Conservation (phyloP, 2,888 invertebrate genomes). For the Paralinhomoeus sp. region DNA sequence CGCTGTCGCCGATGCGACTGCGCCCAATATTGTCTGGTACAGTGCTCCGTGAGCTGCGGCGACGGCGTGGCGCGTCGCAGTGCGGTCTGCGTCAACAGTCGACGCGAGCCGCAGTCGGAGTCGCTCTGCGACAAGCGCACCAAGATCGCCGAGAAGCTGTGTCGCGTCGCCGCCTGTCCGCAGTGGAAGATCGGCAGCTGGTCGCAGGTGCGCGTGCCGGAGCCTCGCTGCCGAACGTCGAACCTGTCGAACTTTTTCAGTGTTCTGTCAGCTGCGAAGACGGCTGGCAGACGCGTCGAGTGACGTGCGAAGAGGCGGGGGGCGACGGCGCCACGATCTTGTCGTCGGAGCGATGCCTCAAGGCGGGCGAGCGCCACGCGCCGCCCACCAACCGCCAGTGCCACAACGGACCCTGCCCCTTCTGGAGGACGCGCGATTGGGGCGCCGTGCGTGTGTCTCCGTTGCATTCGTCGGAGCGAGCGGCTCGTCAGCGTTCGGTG, state of each 20-base stretch:
- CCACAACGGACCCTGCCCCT: constrained; percentile 27
- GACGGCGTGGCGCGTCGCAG: constrained; percentile 16
- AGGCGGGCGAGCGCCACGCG: constrained; percentile 1
- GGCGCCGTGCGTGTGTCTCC: constrained; percentile 18
- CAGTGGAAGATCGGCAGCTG: constrained; percentile 27
- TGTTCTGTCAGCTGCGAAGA: constrained; percentile 20
- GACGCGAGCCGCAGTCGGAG: constrained; percentile 5
- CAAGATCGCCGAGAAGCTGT: constrained; percentile 20
- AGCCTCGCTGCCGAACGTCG: too few species aligned
- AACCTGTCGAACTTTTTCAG: too few species aligned
- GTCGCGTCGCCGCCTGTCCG: constrained; percentile 27
- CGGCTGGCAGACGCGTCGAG: constrained; percentile 19
- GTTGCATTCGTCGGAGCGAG: neutral
- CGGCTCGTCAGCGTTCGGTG: neutral
- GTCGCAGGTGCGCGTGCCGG: constrained; percentile 20
- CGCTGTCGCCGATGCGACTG: neutral
- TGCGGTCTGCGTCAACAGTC: constrained; percentile 7
- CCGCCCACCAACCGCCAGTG: constrained; percentile 17
- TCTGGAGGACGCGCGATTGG: constrained; percentile 28
- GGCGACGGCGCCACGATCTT: constrained; percentile 11
- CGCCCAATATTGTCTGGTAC: neutral
- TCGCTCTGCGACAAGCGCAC: constrained; percentile 13
- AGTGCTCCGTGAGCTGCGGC: constrained; percentile 23
- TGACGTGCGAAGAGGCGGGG: constrained; percentile 17
- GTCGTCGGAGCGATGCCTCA: constrained; percentile 11